phyloP scores from a whole-genome alignment of 1,140 invertebrate species.

The Phortica variegata region DNA sequence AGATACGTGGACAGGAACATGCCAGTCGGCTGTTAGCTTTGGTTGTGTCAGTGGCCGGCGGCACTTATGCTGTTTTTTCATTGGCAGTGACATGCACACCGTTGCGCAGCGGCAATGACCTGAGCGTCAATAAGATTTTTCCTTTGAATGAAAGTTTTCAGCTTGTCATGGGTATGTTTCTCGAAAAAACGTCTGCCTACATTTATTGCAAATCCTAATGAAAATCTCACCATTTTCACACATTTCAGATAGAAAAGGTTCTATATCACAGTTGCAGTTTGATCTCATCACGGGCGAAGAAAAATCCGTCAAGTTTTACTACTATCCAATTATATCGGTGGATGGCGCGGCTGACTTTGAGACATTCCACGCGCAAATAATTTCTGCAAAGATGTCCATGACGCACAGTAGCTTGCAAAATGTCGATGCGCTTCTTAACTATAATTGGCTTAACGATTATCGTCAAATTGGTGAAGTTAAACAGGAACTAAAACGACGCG shows the following conservation, averaged over 20 bases:
- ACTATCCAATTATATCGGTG: conserved; percentile 32
- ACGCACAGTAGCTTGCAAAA: conserved; percentile 10
- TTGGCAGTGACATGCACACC: conserved; percentile 62
- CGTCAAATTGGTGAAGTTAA: conserved; percentile 47
- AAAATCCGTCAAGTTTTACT: conserved; percentile 39
- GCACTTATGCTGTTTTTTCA: conserved; percentile 66
- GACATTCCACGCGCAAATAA: conserved; percentile 33
- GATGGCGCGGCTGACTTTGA: conserved; percentile 26
- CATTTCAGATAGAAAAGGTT: conserved; percentile 29
- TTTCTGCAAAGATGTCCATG: conserved; percentile 36
- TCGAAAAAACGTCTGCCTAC: not conserved
- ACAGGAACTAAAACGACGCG: conserved; percentile 49
- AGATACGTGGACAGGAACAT: conserved; percentile 48
- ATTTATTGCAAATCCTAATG: not conserved
- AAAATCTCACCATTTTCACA: conserved; percentile 5
- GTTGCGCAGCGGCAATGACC: conserved; percentile 63
- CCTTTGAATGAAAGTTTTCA: conserved; percentile 69
- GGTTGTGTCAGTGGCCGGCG: conserved; percentile 63
- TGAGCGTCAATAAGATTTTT: conserved; percentile 67
- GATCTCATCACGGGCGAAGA: conserved; percentile 33
- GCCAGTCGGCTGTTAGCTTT: conserved; percentile 63
- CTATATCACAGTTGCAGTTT: conserved; percentile 43
- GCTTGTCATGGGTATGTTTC: conserved; percentile 63
- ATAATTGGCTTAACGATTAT: conserved; percentile 47
- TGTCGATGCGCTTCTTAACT: conserved; percentile 29